A percentile compares a stretch with the other conserved stretches of the same genome.
These are phyloP conservation scores for Thymallus thymallus DNA, from an alignment of 2,113 vertebrate genomes.

Conservation along the genomic window DNA sequence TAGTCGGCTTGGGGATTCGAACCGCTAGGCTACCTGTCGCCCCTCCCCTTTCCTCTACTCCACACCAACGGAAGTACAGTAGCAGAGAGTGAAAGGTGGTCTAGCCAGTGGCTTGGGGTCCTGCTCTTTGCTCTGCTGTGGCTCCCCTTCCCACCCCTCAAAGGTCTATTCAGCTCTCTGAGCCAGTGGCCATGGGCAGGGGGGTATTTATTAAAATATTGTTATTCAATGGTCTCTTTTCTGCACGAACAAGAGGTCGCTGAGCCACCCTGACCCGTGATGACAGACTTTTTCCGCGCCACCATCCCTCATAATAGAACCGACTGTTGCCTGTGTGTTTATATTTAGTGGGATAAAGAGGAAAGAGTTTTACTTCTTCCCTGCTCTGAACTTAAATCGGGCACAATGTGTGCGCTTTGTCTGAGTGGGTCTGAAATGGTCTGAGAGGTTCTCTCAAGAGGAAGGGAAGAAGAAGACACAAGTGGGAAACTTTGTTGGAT, in stretches of 20 bases:
- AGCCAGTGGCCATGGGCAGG: conserved; percentile 69
- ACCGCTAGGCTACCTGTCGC: too few species aligned
- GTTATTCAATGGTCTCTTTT: conserved; percentile 95
- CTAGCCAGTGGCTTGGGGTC: conserved; percentile 70
- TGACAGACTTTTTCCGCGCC: conserved; percentile 87
- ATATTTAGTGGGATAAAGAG: conserved; percentile 82
- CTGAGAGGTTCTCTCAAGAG: conserved; percentile 14
- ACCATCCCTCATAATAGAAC: conserved; percentile 83
- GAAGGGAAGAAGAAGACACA: conserved; percentile 45
- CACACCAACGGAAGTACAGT: conserved; percentile 81
- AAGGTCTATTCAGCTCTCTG: conserved; percentile 77
- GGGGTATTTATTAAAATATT: conserved; percentile 84
- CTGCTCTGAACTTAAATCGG: conserved; percentile 61
- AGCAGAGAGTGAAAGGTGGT: conserved; percentile 84
- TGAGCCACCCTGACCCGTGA: conserved; percentile 86
- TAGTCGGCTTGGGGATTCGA: too few species aligned
- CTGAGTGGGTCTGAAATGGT: neutral
- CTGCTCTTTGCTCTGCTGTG: conserved; percentile 76
- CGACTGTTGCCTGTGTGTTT: conserved; percentile 86
- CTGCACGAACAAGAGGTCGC: conserved; percentile 83
- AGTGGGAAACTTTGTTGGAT: conserved; percentile 32
- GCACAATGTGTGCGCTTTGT: conserved; percentile 75
- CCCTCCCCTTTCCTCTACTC: conserved; percentile 50
- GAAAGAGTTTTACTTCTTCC: conserved; percentile 61
- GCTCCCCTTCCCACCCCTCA: conserved; percentile 75